These are phyloP conservation scores for Papilio glaucus DNA, from an alignment of 1,140 invertebrate genomes.

Conservation along the genomic window DNA sequence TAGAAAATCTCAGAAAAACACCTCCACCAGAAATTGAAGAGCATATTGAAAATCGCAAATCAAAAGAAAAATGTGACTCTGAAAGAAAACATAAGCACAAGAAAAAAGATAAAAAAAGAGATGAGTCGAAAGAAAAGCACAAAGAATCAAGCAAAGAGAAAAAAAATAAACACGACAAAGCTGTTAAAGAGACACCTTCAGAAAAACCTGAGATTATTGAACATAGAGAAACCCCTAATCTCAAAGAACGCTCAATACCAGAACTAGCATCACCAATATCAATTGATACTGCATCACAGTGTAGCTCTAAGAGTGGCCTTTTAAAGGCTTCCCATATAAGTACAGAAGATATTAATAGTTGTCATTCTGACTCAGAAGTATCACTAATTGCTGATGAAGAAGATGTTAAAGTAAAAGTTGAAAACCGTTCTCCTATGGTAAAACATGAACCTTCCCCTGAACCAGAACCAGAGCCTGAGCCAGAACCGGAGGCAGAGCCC, in stretches of 20 bases:
- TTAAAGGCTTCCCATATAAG: slow-evolving; percentile 64
- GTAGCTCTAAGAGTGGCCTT: slow-evolving; percentile 79
- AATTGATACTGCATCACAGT: slow-evolving; percentile 80
- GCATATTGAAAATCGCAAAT: slow-evolving; percentile 72
- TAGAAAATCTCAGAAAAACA: slow-evolving; percentile 79
- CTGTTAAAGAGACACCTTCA: slow-evolving; percentile 71
- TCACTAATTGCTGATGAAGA: slow-evolving; percentile 74
- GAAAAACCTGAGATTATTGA: slow-evolving; percentile 76
- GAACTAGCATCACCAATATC: slow-evolving; percentile 79
- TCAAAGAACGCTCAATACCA: slow-evolving; percentile 70
- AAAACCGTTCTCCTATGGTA: slow-evolving; percentile 69
- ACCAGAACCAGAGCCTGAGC: slow-evolving; percentile 71
- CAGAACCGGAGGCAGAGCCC: slow-evolving; percentile 62
- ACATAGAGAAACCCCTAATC: slow-evolving; percentile 67
- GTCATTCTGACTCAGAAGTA: slow-evolving; percentile 76
- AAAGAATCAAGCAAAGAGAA: slow-evolving; percentile 84
- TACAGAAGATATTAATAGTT: slow-evolving; percentile 68
- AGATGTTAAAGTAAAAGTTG: slow-evolving; percentile 70
- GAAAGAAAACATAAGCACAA: slow-evolving; percentile 83
- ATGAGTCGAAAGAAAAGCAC: slow-evolving; percentile 83
- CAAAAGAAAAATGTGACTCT: slow-evolving; percentile 77
- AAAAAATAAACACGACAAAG: slow-evolving; percentile 85
- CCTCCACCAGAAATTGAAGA: slow-evolving; percentile 69
- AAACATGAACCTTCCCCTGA: slow-evolving; percentile 72
- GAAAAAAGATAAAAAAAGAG: slow-evolving; percentile 83